Base-by-base conservation (phyloP, 2,888 invertebrate genomes). In the Ophioninae sp. region DNA sequence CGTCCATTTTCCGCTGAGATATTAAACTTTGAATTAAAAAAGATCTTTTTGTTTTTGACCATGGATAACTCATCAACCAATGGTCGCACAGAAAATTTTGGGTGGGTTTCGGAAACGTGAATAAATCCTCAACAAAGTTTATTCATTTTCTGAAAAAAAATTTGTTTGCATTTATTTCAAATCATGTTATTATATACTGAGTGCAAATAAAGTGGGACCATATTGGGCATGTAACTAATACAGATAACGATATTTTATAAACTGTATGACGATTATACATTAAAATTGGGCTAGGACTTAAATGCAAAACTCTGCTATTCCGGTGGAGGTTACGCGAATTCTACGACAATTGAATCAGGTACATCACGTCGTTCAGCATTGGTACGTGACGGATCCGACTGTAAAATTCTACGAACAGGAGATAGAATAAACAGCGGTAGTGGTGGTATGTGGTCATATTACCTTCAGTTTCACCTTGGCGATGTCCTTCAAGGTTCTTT, bases 241-340 rank as follows among this genome's bases (percentile, higher is more conserved):
- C 70, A 81, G 81, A 81, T 84, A 84, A 84, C 81, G 74, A 81
- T 81, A 78, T 81, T 84, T 84, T 70, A 70, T 23, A 70, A 84
- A 84, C 75, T 78, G 70, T 78, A 78, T 61, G 73, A 65, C 76
- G 44, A 39, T 50, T 10, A 67, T 62, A 61, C 56, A 70, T 77
- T 82, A 61, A 57, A 75, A 62, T 50, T 78, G 41, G 8, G 7
- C 41, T 41, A 7, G 7, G 7, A 41, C 41, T 41, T 8, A 10
- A 7, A 41, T 41, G 41, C 0, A 41, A 8, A 6, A 8, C 61
- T 61, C 61, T 62, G 17, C 50, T 50, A 39, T 69, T 74, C 50
- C 59, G 7, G 30, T 50, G 41, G 41, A 1, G 7, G 41, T 41
- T 41, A n/a, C 56, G 21, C 75, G 41, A 61, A 65, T 62, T 75